Base-by-base conservation (phyloP, 2,888 invertebrate species). In the Tridacna gigas region DNA sequence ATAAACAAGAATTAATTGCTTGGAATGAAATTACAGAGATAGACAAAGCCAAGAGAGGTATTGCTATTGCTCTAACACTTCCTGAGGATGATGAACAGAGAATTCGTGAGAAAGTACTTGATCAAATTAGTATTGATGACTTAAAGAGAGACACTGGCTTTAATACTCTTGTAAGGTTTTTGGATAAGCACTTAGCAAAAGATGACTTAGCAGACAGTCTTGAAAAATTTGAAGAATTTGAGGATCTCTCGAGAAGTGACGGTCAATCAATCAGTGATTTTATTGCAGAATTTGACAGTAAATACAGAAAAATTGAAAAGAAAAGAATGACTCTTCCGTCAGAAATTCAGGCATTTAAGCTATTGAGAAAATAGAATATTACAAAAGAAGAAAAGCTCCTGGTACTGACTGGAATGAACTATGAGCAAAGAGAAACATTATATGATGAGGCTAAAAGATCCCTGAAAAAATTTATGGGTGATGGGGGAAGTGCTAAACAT, bases 321-420 rank as follows among this genome's bases (percentile, higher is more conserved):
- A 25, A 37, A 25, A 67, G 28, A 15, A 67, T 25, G 69, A 37
- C 25, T 15, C 37, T 67, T 25, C 69, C 37, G 11, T 37, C 69
- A 25, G 45, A 71, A 45, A 71, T 71, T 13, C 22, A 26, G 15
- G 69, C 69, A 15, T 67, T 67, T 25, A 67, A 67, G 37, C 37
- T 28, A 37, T 13, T 28, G 12, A 67, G 37, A 28, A 84, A 80
- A 63, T 81, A 84, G 22, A 86, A 83, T 45, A 83, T 89, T 15
- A 69, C 82, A 71, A 88, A 86, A 71, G 84, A 80, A 65, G 80
- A n/a, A n/a, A n/a, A n/a, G n/a, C n/a, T n/a, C n/a, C n/a, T n/a
- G n/a, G n/a, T n/a, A n/a, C n/a, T n/a, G 37, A 85, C 83, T 18
- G 77, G 83, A 3, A 83, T 80, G 83, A 77, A 83, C 63, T 83